Evolutionary conservation across 2,113 vertebrate species (phyloP).

Genomic region (Myocastor coypus): DNA sequence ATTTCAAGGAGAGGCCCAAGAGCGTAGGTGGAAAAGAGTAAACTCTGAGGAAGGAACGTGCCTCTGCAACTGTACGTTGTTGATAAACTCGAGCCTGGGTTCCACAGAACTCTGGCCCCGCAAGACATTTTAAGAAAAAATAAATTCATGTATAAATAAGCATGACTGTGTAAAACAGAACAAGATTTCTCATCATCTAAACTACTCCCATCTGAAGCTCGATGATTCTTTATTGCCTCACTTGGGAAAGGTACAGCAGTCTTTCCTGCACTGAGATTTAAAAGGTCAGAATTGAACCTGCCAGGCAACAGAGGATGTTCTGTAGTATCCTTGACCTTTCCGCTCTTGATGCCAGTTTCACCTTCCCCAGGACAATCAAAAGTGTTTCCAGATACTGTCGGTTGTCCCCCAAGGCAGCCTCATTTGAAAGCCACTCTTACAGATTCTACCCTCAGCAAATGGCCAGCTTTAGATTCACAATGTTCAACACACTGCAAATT

Average conservation of each 20-base stretch:
- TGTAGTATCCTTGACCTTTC: not conserved
- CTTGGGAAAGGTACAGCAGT: no score
- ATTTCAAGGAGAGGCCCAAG: not conserved
- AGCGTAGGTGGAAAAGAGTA: not conserved
- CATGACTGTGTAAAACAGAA: not conserved
- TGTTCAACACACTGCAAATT: not conserved
- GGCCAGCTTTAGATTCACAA: not conserved
- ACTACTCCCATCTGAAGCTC: not conserved
- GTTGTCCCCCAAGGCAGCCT: not conserved
- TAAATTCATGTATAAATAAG: not conserved
- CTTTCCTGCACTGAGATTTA: no score
- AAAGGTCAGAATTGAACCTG: no score
- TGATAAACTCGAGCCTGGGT: not conserved
- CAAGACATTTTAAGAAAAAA: not conserved
- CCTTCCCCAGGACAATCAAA: not conserved
- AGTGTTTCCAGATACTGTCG: not conserved
- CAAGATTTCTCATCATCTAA: not conserved
- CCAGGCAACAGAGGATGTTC: not conserved
- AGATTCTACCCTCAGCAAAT: not conserved
- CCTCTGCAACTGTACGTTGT: not conserved
- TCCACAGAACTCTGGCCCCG: not conserved
- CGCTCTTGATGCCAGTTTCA: not conserved
- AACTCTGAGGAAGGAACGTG: not conserved
- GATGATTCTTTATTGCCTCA: not conserved
- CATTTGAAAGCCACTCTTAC: rapidly evolving